Evolutionary conservation across 2,113 vertebrate genomes (phyloP).

Genomic region (Tachysurus vachellii): DNA sequence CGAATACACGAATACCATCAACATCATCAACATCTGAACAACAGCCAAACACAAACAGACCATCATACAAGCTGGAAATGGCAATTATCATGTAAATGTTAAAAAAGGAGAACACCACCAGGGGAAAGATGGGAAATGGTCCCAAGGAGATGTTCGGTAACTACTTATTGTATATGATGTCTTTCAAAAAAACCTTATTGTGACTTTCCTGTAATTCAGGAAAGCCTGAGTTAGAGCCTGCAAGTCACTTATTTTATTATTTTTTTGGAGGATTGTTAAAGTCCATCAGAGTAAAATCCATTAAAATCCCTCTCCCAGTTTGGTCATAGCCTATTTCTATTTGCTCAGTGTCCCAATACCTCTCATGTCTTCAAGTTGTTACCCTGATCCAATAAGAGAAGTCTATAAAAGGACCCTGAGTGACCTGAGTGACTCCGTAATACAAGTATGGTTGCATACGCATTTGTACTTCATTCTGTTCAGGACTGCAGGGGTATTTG

Average conservation of each 20-base stretch:
- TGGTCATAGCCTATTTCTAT: slow-evolving; percentile 9
- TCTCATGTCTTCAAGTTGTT: not conserved
- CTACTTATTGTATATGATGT: not conserved
- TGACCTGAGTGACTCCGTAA: not conserved
- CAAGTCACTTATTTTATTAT: not conserved
- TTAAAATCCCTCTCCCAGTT: not conserved
- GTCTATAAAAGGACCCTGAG: not conserved
- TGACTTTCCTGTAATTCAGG: not conserved
- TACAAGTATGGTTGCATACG: not conserved
- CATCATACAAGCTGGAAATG: slow-evolving; percentile 45
- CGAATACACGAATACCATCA: slow-evolving; percentile 46
- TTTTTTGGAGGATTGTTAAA: not conserved
- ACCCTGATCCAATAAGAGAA: not conserved
- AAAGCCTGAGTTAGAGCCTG: not conserved
- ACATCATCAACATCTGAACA: slow-evolving; percentile 36
- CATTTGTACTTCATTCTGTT: not conserved
- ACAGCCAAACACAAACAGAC: slow-evolving; percentile 37
- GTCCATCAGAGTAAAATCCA: not conserved
- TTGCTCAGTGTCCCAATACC: not conserved
- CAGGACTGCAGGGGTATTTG: not conserved
- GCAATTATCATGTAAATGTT: slow-evolving; percentile 50
- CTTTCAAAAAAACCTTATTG: not conserved
- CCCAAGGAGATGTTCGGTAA: not conserved
- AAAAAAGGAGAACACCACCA: slow-evolving; percentile 38
- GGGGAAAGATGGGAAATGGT: not conserved